Conservation (phyloP, 2,888 invertebrate genomes). For the Sturmia bella region DNA sequence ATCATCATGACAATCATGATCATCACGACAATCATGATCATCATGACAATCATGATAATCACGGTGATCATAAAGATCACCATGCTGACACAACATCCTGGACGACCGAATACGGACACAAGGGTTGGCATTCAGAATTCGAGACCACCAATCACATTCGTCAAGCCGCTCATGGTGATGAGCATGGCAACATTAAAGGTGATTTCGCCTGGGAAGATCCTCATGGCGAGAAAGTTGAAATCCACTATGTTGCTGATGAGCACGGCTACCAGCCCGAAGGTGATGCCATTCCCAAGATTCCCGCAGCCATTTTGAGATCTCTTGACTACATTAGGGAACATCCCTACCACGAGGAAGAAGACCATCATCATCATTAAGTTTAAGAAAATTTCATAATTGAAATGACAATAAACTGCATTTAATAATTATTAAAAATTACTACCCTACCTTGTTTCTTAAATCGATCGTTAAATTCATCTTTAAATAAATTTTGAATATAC, state of each 20-base stretch:
- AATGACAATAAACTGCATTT: too few relatives aligned
- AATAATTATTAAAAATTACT: too few relatives aligned
- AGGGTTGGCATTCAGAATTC: constrained; percentile 74
- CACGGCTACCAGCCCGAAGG: constrained; percentile 75
- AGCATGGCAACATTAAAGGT: constrained; percentile 75
- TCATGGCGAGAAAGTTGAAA: constrained; percentile 74
- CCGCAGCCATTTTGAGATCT: constrained; percentile 71
- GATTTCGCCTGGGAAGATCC: constrained; percentile 75
- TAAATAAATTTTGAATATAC: too few relatives aligned
- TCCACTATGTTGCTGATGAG: constrained; percentile 77
- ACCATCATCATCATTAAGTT: constrained; percentile 4
- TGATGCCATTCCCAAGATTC: constrained; percentile 71
- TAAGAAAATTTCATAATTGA: too few relatives aligned
- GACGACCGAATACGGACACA: constrained; percentile 71
- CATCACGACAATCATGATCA: too few relatives aligned
- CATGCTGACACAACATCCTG: constrained; percentile 69
- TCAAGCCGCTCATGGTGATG: constrained; percentile 73
- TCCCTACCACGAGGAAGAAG: constrained; percentile 64
- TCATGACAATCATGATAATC: too few relatives aligned
- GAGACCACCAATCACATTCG: constrained; percentile 75
- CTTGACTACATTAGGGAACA: constrained; percentile 83
- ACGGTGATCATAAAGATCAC: too few relatives aligned
- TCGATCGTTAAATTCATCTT: too few relatives aligned
- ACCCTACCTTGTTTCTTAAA: too few relatives aligned
- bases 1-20: too few relatives aligned